phyloP scores from a whole-genome alignment of 2,888 invertebrate species.

The Nephrotoma flavescens region DNA sequence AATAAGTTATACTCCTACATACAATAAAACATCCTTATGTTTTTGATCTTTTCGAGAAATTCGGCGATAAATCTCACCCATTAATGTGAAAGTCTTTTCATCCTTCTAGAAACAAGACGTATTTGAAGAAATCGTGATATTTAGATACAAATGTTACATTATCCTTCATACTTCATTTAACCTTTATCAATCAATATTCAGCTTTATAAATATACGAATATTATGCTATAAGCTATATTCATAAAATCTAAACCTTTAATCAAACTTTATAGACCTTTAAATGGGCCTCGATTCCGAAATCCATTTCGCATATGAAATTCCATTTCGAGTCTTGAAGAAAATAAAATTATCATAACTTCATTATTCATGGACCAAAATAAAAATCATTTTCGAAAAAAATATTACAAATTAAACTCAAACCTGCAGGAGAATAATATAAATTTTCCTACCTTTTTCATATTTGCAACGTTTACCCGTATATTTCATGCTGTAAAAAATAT shows the following conservation, averaged over 20 bases:
- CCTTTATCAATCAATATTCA: no score
- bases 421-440: neutral
- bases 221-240: no score
- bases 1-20: no score
- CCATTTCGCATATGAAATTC: neutral
- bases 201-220: no score
- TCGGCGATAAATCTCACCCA: no score
- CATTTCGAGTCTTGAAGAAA: neutral
- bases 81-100: no score
- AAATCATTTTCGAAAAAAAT: neutral
- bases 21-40: no score
- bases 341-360: neutral
- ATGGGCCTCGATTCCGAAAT: neutral
- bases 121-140: no score
- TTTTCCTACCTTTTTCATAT: neutral
- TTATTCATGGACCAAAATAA: neutral
- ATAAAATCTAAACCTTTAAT: neutral
- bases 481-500: neutral
- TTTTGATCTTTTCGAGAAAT: no score
- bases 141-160: no score
- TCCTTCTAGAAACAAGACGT: no score
- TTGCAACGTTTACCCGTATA: neutral
- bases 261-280: neutral
- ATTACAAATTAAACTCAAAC: neutral
- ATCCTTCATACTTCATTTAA: no score